Conservation (phyloP, 2,113 vertebrate genomes). For the Garra rufa region DNA sequence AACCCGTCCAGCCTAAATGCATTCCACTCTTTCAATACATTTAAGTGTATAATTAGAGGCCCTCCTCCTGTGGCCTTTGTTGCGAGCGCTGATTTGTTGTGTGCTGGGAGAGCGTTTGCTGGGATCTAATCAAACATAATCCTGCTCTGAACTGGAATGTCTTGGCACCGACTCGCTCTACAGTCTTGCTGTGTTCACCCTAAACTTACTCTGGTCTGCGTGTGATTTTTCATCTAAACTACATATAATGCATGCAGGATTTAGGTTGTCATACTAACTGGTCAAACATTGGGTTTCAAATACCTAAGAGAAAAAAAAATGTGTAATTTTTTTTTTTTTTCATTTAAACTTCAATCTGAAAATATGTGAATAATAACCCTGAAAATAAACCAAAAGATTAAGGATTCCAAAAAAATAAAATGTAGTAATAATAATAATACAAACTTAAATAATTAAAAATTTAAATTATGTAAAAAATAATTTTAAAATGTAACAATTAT, state of each 20-base stretch:
- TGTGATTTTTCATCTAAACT: background rate
- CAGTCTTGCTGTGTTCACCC: constrained; percentile 60
- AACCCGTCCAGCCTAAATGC: constrained; percentile 46
- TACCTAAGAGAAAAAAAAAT: no score
- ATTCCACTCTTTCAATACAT: constrained; percentile 52
- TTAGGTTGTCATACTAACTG: no score
- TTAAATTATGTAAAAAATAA: no score
- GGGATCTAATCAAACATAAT: constrained; percentile 66
- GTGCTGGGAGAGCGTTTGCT: constrained; percentile 36
- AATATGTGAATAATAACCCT: no score
- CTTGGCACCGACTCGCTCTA: constrained; percentile 66
- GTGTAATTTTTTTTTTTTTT: no score
- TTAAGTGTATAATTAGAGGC: constrained; percentile 59
- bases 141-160: constrained; percentile 69
- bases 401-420: no score
- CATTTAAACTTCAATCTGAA: no score
- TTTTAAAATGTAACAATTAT: no score
- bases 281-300: no score
- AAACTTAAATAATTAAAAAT: no score
- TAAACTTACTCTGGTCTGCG: constrained; percentile 8
- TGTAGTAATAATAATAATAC: no score
- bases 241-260: background rate
- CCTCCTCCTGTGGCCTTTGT: constrained; percentile 53
- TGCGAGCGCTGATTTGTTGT: constrained; percentile 30
- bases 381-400: no score